A percentile compares a stretch with the other conserved stretches of the same genome.
Evolutionary conservation across 2,113 vertebrate genomes (phyloP).

Genomic region (Pachyramphus minor): DNA sequence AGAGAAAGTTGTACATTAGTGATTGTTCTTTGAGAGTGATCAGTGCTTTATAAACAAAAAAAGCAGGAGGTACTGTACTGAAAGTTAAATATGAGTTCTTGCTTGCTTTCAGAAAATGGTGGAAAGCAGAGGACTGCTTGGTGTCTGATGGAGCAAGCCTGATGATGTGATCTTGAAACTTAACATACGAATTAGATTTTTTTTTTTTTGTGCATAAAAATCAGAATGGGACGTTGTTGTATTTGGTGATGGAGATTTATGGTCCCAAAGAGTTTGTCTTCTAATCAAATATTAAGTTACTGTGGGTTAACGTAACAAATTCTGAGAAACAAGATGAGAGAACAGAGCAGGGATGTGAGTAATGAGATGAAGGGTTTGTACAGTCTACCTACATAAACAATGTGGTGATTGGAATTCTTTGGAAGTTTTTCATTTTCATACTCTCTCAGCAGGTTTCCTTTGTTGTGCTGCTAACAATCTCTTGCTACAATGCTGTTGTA

Average conservation of each 20-base stretch:
- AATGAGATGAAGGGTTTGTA: neutral
- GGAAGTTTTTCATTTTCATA: slow-evolving; percentile 29
- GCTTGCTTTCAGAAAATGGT: neutral
- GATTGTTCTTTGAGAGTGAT: neutral
- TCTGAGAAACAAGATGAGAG: neutral
- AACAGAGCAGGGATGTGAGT: neutral
- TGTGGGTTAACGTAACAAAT: neutral
- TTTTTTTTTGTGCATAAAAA: neutral
- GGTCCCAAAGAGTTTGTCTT: neutral
- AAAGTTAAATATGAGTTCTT: neutral
- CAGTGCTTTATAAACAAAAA: neutral
- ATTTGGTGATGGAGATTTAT: neutral
- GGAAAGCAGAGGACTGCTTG: neutral
- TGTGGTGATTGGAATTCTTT: neutral
- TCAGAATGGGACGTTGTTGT: neutral
- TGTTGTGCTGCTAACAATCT: slow-evolving; percentile 22
- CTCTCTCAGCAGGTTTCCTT: slow-evolving; percentile 28
- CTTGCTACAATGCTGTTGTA: neutral
- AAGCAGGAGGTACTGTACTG: neutral
- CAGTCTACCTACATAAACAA: neutral
- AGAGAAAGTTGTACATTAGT: neutral
- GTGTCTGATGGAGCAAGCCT: neutral
- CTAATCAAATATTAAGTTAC: slow-evolving; percentile 8
- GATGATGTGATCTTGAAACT: neutral
- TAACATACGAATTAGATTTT: neutral